phyloP scores from a whole-genome alignment of 2,113 vertebrate genomes.

The Henicopernis longicauda region DNA sequence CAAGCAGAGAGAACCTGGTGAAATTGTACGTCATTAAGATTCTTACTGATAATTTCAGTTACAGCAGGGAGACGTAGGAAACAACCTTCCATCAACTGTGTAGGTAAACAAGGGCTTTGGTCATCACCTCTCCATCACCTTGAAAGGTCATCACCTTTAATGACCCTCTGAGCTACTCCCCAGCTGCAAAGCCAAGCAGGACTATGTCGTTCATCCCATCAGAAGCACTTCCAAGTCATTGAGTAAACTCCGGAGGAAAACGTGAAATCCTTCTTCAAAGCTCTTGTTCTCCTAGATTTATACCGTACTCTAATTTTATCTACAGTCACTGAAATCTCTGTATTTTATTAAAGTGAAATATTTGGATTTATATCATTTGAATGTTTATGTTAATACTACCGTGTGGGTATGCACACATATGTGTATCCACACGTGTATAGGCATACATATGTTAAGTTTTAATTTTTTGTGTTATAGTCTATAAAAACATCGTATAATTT shows the following conservation, averaged over 20 bases:
- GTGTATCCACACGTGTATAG: not conserved
- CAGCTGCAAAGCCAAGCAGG: not conserved
- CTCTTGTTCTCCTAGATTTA: not conserved
- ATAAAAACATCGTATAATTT: conserved; percentile 19
- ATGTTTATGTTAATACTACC: not conserved
- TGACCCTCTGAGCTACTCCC: not conserved
- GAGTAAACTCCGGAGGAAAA: not conserved
- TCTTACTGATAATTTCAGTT: not conserved
- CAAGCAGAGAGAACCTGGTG: not conserved
- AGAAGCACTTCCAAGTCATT: not conserved
- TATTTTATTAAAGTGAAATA: not conserved
- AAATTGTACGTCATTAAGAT: not conserved
- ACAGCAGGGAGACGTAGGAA: not conserved
- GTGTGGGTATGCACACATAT: not conserved
- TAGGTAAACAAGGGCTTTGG: not conserved
- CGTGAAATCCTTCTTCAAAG: not conserved
- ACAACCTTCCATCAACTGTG: not conserved
- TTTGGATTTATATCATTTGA: not conserved
- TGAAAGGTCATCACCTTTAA: not conserved
- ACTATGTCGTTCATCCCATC: not conserved
- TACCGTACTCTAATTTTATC: not conserved
- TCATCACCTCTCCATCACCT: not conserved
- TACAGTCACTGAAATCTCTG: not conserved
- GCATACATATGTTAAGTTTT: not conserved
- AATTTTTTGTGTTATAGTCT: not conserved